Conservation (phyloP, 2,888 invertebrate species). For the Campopleginae sp. region DNA sequence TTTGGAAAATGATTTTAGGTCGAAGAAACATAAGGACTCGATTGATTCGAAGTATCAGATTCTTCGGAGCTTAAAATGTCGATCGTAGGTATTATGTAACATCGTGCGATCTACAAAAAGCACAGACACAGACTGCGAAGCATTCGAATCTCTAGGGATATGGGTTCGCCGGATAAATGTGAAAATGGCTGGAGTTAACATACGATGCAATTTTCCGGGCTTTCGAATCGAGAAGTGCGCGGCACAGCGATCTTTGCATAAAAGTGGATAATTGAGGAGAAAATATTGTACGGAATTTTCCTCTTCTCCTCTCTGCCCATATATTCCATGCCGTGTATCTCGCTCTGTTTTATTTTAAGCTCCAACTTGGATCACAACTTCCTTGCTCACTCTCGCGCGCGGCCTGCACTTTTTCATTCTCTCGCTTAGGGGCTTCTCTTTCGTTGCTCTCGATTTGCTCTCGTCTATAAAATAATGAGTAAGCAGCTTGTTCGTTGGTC, state of each 20-base stretch:
- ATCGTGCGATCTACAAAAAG: neutral
- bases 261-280: constrained; percentile 62
- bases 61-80: neutral
- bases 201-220: constrained; percentile 56
- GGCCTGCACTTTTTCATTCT: constrained; percentile 54
- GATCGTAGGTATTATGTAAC: neutral
- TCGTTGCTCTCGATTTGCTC: constrained; percentile 45
- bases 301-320: neutral
- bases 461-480: constrained; percentile 63
- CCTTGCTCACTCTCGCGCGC: constrained; percentile 31
- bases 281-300: constrained; percentile 53
- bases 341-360: constrained; percentile 5
- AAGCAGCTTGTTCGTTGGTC: constrained; percentile 2
- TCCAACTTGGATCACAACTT: constrained; percentile 58
- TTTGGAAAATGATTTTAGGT: neutral
- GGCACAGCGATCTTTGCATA: constrained; percentile 31
- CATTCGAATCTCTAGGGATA: neutral
- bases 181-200: constrained; percentile 23
- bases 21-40: neutral
- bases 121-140: neutral
- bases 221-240: constrained; percentile 52
- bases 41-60: neutral
- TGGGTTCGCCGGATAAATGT: constrained; percentile 25
- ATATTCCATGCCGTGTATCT: constrained; percentile 17
- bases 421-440: constrained; percentile 40